Evolutionary conservation across 53 echinoderm and acorn worm species (phyloP).

Genomic region (Temnopleurus reevesii): DNA sequence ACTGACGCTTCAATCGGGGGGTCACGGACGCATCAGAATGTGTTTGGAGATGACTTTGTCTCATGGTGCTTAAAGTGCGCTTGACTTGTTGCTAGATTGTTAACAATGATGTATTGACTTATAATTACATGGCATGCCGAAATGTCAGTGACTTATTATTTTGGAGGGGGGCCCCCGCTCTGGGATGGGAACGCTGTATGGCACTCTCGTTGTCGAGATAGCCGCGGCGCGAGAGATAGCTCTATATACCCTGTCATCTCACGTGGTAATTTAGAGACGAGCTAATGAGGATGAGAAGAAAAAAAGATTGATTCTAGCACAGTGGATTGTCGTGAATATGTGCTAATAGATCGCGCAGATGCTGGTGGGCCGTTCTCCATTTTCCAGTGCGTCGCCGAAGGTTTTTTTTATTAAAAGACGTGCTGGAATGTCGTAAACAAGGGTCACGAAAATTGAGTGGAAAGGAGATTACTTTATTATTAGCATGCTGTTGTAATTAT

Average conservation of each 20-base stretch:
- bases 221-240: not conserved
- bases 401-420: constrained; percentile 51
- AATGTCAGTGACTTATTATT: constrained; percentile 60
- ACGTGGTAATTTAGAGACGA: constrained; percentile 52
- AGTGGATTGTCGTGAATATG: constrained; percentile 57
- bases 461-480: constrained; percentile 56
- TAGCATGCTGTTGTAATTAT: constrained; percentile 64
- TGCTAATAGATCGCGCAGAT: constrained; percentile 55
- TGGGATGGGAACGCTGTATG: constrained; percentile 27
- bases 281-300: constrained; percentile 53
- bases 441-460: constrained; percentile 56
- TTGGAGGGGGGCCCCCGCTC: constrained; percentile 14
- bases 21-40: constrained; percentile 60
- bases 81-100: constrained; percentile 50
- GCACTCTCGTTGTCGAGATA: constrained; percentile 8
- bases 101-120: constrained; percentile 65
- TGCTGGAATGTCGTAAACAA: constrained; percentile 61
- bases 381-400: constrained; percentile 26
- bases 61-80: constrained; percentile 49
- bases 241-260: constrained; percentile 41
- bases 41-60: constrained; percentile 56
- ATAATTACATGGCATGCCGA: constrained; percentile 53
- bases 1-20: constrained; percentile 10
- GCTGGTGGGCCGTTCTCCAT: constrained; percentile 35
- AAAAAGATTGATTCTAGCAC: constrained; percentile 50